Evolutionary conservation across 1,140 invertebrate genomes (phyloP).

Genomic region (Saxidomus purpurata): DNA sequence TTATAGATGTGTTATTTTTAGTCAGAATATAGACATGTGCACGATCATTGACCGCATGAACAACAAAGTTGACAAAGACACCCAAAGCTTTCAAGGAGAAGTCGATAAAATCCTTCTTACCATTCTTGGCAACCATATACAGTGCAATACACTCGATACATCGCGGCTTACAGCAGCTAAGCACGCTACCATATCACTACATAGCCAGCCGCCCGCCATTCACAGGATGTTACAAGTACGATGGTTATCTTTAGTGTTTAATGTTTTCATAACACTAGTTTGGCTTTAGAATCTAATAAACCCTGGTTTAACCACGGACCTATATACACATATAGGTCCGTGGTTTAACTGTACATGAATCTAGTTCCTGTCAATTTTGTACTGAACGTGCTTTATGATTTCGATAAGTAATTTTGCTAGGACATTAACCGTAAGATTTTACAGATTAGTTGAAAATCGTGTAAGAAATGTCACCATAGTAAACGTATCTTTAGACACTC

Average conservation of each 20-base stretch:
- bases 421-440: no score
- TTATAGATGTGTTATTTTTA: neutral
- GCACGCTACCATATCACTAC: neutral
- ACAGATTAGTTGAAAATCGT: neutral
- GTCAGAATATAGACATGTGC: neutral
- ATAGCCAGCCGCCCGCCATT: neutral
- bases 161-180: neutral
- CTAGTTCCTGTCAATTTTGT: no score
- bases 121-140: neutral
- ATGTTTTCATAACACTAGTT: no score
- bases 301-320: no score
- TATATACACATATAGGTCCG: no score
- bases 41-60: neutral
- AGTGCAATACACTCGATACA: neutral
- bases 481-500: no score
- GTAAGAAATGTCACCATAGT: neutral
- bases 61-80: neutral
- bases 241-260: neutral
- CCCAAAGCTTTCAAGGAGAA: neutral
- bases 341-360: no score
- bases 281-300: no score
- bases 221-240: neutral
- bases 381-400: no score
- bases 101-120: neutral
- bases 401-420: no score